Percentiles rank a stretch among this genome's conserved stretches.
Conservation (phyloP, 2,797 vertebrate species). For the Dicrostonyx torquatus region DNA sequence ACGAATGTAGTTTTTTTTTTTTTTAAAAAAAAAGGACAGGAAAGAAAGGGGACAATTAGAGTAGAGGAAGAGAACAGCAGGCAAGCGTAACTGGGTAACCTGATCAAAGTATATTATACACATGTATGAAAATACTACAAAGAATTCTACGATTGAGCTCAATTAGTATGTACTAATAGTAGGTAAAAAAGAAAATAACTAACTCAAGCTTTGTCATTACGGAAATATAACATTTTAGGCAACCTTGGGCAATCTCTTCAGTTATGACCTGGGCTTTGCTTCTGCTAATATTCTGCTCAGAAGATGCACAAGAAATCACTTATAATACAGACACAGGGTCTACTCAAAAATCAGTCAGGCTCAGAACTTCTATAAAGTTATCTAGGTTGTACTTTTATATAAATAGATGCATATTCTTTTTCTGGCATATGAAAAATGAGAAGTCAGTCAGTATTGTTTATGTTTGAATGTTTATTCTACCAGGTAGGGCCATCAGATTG, state of each 20-base stretch:
- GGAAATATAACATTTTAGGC: not conserved
- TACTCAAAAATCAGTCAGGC: not conserved
- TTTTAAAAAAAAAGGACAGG: not conserved
- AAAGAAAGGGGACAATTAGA: not conserved
- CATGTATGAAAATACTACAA: not conserved
- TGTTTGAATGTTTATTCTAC: not conserved
- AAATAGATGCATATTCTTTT: conserved; percentile 32
- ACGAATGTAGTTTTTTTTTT: not conserved
- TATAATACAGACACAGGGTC: not conserved
- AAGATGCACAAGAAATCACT: not conserved
- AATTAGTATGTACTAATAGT: not conserved
- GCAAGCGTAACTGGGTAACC: not conserved
- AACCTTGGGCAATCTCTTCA: not conserved
- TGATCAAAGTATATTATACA: not conserved
- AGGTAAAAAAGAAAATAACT: not conserved
- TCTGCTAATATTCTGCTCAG: not conserved
- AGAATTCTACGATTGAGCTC: not conserved
- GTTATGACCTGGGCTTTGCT: not conserved
- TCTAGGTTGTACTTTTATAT: not conserved
- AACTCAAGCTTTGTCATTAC: not conserved
- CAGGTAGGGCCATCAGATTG: not conserved
- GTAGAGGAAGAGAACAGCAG: not conserved
- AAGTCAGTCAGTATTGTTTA: not conserved
- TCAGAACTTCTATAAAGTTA: not conserved
- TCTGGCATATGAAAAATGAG: not conserved